Percentiles rank a stretch among this genome's conserved stretches.
phyloP scores from a whole-genome alignment of 2,113 vertebrate species.

The Camelus bactrianus region DNA sequence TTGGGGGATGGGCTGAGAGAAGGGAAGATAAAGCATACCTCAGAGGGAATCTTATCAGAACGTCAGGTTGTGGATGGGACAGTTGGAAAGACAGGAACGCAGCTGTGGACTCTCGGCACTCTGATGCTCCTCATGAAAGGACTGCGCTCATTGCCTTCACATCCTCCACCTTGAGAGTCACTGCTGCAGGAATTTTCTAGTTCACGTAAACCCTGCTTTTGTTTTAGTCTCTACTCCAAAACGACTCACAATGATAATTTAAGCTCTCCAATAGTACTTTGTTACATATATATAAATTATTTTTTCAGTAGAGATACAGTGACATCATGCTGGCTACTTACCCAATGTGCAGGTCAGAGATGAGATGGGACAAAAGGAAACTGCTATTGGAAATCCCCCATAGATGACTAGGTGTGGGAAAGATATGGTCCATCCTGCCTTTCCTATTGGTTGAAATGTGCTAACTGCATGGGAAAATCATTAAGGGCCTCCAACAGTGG shows the following conservation, averaged over 20 bases:
- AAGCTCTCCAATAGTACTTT: not conserved
- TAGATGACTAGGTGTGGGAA: not conserved
- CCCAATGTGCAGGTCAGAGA: not conserved
- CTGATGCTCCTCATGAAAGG: not conserved
- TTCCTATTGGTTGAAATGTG: not conserved
- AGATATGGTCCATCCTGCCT: not conserved
- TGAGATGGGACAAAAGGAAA: not conserved
- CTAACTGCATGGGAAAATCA: not conserved
- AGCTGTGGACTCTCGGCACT: not conserved
- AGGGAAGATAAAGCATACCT: not conserved
- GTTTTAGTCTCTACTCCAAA: not conserved
- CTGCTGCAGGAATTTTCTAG: not conserved
- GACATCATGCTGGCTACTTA: not conserved
- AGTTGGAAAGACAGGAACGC: not conserved
- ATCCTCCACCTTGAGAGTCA: not conserved
- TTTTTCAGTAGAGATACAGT: not conserved
- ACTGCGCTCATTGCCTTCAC: not conserved
- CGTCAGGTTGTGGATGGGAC: not conserved
- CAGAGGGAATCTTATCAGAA: not conserved
- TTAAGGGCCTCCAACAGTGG: not conserved
- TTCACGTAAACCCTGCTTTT: not conserved
- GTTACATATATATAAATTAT: not conserved
- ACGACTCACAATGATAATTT: not conserved
- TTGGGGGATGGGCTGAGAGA: not conserved
- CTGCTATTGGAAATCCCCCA: not conserved